phyloP scores from a whole-genome alignment of 1,140 invertebrate species.

The Caenorhabditis remanei region DNA sequence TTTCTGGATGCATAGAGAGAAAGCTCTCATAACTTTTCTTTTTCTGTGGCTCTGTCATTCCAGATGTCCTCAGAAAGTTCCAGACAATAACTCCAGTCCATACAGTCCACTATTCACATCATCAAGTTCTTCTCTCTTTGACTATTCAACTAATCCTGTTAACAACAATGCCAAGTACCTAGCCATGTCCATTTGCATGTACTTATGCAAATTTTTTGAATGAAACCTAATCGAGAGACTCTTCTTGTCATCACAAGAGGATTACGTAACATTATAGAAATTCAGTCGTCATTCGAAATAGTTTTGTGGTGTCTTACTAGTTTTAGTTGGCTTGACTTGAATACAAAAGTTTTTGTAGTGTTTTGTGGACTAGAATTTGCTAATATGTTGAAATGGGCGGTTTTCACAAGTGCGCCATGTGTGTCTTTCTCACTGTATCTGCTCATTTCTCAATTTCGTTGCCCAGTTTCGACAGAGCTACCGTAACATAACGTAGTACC shows the following conservation, averaged over 20 bases:
- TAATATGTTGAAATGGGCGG: no score
- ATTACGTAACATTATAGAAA: neutral
- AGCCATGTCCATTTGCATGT: neutral
- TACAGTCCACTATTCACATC: neutral
- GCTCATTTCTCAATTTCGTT: no score
- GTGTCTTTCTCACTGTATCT: no score
- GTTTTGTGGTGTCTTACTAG: neutral
- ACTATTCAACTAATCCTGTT: constrained; percentile 6
- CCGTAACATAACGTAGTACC: no score
- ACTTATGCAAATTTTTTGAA: constrained; percentile 26
- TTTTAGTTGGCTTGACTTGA: neutral
- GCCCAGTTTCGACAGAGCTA: no score
- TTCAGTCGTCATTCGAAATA: neutral
- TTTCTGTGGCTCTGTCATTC: no score
- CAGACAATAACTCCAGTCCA: neutral
- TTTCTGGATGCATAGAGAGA: no score
- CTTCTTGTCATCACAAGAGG: neutral
- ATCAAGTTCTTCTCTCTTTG: neutral
- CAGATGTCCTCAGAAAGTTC: no score
- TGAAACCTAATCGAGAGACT: constrained; percentile 1
- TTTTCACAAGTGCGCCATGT: no score
- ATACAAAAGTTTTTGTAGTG: neutral
- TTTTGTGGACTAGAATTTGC: no score
- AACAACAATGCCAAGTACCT: constrained; percentile 17
- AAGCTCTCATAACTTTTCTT: no score